These are phyloP conservation scores for Opisthograptis luteolata DNA, from an alignment of 2,888 invertebrate genomes.

Conservation along the genomic window DNA sequence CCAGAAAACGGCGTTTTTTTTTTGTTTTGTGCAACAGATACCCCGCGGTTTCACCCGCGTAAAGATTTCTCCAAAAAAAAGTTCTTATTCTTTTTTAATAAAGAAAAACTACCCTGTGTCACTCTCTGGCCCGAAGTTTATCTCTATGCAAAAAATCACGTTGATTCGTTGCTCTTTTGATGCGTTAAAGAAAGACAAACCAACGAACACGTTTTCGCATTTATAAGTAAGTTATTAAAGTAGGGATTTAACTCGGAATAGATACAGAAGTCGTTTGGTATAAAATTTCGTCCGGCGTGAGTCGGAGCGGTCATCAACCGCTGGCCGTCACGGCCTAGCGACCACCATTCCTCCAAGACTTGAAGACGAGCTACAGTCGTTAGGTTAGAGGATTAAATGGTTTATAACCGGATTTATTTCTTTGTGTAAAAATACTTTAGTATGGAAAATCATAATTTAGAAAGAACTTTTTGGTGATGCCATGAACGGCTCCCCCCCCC, in stretches of 20 bases:
- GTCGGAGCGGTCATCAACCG: constrained; percentile 56
- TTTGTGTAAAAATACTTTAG: constrained; percentile 16
- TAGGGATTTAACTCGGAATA: constrained; percentile 32
- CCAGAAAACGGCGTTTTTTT: constrained; percentile 33
- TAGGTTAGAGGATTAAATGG: constrained; percentile 31
- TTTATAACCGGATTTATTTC: constrained; percentile 34
- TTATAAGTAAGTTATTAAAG: too few relatives aligned
- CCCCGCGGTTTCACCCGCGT: too few relatives aligned
- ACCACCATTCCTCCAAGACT: constrained; percentile 42
- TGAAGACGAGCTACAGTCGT: constrained; percentile 14
- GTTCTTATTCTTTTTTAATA: constrained; percentile 40
- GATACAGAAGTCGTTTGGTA: constrained; percentile 45
- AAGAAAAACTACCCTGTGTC: too few relatives aligned
- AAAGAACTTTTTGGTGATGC: constrained; percentile 5
- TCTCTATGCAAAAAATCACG: too few relatives aligned
- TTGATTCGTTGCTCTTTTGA: too few relatives aligned
- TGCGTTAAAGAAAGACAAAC: too few relatives aligned
- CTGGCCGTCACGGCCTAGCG: constrained; percentile 53
- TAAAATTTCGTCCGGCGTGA: constrained; percentile 48
- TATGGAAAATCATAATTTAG: constrained; percentile 7
- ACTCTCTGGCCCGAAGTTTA: too few relatives aligned
- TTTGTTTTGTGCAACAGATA: too few relatives aligned
- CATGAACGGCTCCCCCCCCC: too few relatives aligned
- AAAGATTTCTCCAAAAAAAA: too few relatives aligned
- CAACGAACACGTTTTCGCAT: too few relatives aligned